Evolutionary conservation across 2,888 invertebrate species (phyloP), one percentile per base, ranked within the genome.

Genomic region (Dendrolimus houi): DNA sequence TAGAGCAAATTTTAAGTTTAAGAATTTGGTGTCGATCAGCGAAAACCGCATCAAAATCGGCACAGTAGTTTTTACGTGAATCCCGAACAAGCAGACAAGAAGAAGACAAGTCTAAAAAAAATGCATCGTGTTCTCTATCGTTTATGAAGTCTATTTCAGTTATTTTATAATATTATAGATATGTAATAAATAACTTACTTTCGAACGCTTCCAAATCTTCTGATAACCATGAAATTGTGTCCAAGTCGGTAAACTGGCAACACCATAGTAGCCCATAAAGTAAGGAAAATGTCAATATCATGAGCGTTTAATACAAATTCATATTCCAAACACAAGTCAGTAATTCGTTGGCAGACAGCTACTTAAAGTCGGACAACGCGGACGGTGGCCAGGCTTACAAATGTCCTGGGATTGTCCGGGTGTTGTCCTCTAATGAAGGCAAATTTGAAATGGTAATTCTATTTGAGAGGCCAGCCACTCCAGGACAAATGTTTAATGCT

Each of bases 271-370:
- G 9, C 9, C 12, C 12, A 47, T 47, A 12, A 47, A 47, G 12
- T 47, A 10, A 12, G 9, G 47, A 12, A 47, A 47, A 47, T 47
- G 47, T 47, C 47, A 47, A 47, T 47, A 47, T 58, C 54, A 13
- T 47, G 41, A 52, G 56, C 64, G 58, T 66, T 64, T 66, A 66
- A 66, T 66, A 63, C 64, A 64, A 64, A 64, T 64, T 63, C 47
- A 55, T 56, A 6, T 14, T 55, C 55, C 41, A 13, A 13, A 17
- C 8, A 55, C 8, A 47, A 12, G 14, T 42, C 14, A 9, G 14
- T 47, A 47, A 47, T 47, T 47, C 47, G 47, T 47, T 12, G 47
- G 47, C 9, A 12, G 47, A 47, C 47, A 47, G 47, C 8, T 10
- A 10, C 47, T 47, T 47, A 47, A 47, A 47, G 47, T 6, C 9